Evolutionary conservation across 1,140 invertebrate genomes (phyloP), one percentile per base, ranked within the genome.

Genomic region (Nebria ingens): DNA sequence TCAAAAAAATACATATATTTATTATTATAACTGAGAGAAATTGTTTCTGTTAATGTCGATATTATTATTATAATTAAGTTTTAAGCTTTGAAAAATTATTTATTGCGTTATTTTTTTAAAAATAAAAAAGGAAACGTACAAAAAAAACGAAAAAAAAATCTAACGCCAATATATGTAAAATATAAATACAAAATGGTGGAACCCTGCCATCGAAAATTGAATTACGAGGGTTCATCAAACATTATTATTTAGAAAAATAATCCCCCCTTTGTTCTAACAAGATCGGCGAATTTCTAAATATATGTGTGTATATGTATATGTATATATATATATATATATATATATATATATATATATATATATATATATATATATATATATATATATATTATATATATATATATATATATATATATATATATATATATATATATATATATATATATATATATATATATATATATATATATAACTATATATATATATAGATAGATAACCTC

Each of bases 31-130:
- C n/a, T n/a, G n/a, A 34, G n/a, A 34, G n/a, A 34, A 34, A 34
- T n/a, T 34, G 25, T 34, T 34, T 45, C 17, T 45, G 40, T 45
- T 45, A 17, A 45, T 45, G 25, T 45, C 40, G 40, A 45, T 45
- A 45, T 45, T 45, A 45, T 45, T 34, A 34, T n/a, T n/a, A n/a
- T 34, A 6, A 34, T 34, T 45, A 45, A 45, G 40, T 45, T 45
- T 45, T 45, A 45, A 45, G 40, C 15, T 17, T 45, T 45, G 3
- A 45, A 45, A 45, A 45, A 45, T 45, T 45, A 45, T 45, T 45
- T 45, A 45, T 45, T 45, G 40, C 40, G 40, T 45, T 45, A 11
- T 45, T 45, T 45, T 34, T 34, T 34, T 34, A 9, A 34, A n/a
- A 45, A 45, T 45, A 45, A 45, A 45, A 12, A n/a, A 34, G 25